Base-by-base conservation (phyloP, 1,140 invertebrate species). In the Solenopsis fugax region DNA sequence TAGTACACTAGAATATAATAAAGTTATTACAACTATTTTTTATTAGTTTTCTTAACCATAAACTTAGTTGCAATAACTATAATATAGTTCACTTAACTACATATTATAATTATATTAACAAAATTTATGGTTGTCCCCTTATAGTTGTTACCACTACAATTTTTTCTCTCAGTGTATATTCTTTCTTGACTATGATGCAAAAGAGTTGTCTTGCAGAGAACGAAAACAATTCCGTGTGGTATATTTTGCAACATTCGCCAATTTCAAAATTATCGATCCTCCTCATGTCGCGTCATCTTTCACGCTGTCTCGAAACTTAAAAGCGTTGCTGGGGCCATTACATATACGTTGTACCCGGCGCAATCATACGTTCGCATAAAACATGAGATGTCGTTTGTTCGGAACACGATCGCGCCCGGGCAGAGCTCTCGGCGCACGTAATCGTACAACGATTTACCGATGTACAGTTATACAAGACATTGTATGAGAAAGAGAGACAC, bases 341-440 rank as follows among this genome's bases (percentile, higher is more conserved):
- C 80, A 41, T 73, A 3, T 5, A 21, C 21, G 37, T 6, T 37
- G 52, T 58, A 73, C 67, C 67, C 37, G 21, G 37, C 45, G 67
- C 80, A 60, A 73, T 84, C 80, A 58, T 84, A 73, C 54, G n/a
- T 62, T 73, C 80, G 69, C 69, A 84, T 84, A 84, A 84, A 84
- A 84, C 67, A 84, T 84, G 80, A 84, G 80, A 73, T 73, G 80
- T 84, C 80, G 41, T 84, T 84, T 84, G 80, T 84, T 56, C 80
- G 80, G 41, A 84, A 84, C 80, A 75, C 69, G 80, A 84, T 60
- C 69, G 78, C 24, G 18, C 65, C n/a, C 24, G 18, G 21, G 41
- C 62, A 77, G 56, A 77, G 21, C 18, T 5, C 37, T 29, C 21
- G 16, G 34, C 48, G 34, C 34, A 45, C 54, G 69, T 84, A 60